Evolutionary conservation across 2,888 invertebrate species (phyloP).

Genomic region (Brachypalpus laphriformis): DNA sequence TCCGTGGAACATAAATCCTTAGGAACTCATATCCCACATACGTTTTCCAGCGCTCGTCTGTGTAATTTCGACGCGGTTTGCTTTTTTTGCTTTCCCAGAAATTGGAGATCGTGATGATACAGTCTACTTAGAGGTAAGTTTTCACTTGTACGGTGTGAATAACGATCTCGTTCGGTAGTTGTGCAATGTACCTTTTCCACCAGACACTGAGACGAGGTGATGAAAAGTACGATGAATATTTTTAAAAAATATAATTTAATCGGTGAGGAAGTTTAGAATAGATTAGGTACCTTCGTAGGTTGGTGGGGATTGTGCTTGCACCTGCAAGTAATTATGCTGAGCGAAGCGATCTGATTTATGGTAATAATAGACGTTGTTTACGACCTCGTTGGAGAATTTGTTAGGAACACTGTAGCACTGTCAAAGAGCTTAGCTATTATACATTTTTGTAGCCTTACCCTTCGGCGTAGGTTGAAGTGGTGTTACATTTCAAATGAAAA

Average conservation of each 20-base stretch:
- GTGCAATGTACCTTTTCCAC: constrained; percentile 20
- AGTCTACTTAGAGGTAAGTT: constrained; percentile 38
- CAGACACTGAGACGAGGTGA: constrained; percentile 6
- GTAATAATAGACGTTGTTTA: constrained; percentile 46
- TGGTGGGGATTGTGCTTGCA: constrained; percentile 21
- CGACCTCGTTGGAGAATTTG: constrained; percentile 6
- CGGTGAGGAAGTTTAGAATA: constrained; percentile 2
- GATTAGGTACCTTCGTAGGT: background rate
- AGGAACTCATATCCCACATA: constrained; percentile 60
- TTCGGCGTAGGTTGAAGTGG: too few species aligned
- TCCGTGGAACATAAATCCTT: constrained; percentile 56
- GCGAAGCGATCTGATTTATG: constrained; percentile 40
- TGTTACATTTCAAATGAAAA: too few species aligned
- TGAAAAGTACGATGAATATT: constrained; percentile 21
- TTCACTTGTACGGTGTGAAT: constrained; percentile 58
- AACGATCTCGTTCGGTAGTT: constrained; percentile 68
- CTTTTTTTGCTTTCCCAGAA: constrained; percentile 48
- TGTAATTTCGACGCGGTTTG: constrained; percentile 14
- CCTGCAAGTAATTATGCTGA: constrained; percentile 58
- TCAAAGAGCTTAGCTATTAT: background rate
- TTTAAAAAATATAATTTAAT: constrained; percentile 31
- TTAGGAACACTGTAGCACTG: background rate
- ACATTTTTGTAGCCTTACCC: too few species aligned
- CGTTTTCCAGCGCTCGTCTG: background rate
- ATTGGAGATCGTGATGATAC: constrained; percentile 61